Percentiles rank a stretch among this genome's conserved stretches.
Conservation (phyloP, 2,113 vertebrate species). For the Percopsis transmontana region DNA sequence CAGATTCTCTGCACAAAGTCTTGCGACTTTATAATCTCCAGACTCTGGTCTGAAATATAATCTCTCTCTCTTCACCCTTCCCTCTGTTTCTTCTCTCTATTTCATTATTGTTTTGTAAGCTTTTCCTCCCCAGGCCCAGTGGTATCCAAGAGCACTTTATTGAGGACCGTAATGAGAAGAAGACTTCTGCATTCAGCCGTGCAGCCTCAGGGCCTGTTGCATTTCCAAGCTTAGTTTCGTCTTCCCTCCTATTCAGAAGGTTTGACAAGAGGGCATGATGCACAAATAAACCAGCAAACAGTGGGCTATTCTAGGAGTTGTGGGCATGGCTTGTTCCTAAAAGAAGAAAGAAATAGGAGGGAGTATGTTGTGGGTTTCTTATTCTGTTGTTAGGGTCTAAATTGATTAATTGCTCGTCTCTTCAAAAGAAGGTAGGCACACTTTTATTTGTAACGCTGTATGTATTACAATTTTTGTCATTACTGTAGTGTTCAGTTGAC, state of each 20-base stretch:
- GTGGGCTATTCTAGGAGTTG: conserved; percentile 34
- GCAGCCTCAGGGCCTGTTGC: conserved; percentile 53
- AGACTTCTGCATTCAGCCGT: conserved; percentile 57
- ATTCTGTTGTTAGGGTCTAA: background rate
- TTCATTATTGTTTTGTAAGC: conserved; percentile 25
- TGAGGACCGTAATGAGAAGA: conserved; percentile 60
- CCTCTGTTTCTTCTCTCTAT: conserved; percentile 24
- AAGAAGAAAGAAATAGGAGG: conserved; percentile 9
- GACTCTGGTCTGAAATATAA: conserved; percentile 26
- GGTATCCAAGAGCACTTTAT: conserved; percentile 59
- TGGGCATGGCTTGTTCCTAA: conserved; percentile 1
- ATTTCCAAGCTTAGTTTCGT: conserved; percentile 54
- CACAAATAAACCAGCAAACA: conserved; percentile 43
- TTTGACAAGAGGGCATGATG: conserved; percentile 37
- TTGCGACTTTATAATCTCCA: conserved; percentile 39
- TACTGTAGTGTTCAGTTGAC: too few relatives aligned
- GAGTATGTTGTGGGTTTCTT: background rate
- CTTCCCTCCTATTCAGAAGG: conserved; percentile 53
- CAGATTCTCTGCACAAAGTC: background rate
- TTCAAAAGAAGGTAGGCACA: too few relatives aligned
- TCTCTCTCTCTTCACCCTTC: conserved; percentile 35
- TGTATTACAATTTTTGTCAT: background rate
- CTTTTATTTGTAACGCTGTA: background rate
- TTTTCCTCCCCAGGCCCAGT: conserved; percentile 36
- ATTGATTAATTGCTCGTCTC: background rate